Evolutionary conservation across 2,797 vertebrate genomes (phyloP), one percentile per base, ranked within the genome.

Genomic region (Leontopithecus rosalia): DNA sequence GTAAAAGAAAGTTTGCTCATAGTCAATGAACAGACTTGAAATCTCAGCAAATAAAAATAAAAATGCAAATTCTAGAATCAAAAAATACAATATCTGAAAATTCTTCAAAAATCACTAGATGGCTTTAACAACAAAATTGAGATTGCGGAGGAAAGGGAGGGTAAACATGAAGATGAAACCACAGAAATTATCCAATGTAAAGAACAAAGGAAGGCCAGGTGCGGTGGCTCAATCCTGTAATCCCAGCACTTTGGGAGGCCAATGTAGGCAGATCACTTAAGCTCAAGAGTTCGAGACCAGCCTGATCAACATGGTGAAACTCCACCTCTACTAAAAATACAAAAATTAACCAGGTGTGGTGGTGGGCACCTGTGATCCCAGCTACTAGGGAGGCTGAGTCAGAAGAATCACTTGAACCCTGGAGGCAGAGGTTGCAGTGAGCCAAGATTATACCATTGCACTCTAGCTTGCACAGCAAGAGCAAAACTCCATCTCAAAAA

Each of bases 51-150:
- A 88, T 64, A 33, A 20, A 92, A 88, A 72, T 17, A 77, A 4
- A 75, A 86, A 82, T 10, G n/a, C 19, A 86, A 92, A 87, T 83
- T 67, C 30, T 80, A 33, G 52, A 77, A 93, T 43, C 52, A 46
- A 93, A 67, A 96, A 76, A 39, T 39, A 19, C 4, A 83, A 36
- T 26, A 82, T 76, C 48, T 82, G 7, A 46, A 73, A n/a, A 64
- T n/a, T 46, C 11, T 57, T 82, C 17, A 48, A 55, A 72, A 41
- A 73, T 84, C 26, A n/a, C 17, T 52, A 79, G 4, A 19, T 84
- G 6, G 30, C 17, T 67, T 64, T 85, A 85, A 85, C 26, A 77
- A 77, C 15, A 67, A 22, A 46, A 67, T 36, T 22, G 12, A 43
- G 39, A 48, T 41, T 33, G n/a, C 3, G 70, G n/a, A 91, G 24